Conservation (phyloP, 1,140 invertebrate species). For the Cepaea nemoralis region DNA sequence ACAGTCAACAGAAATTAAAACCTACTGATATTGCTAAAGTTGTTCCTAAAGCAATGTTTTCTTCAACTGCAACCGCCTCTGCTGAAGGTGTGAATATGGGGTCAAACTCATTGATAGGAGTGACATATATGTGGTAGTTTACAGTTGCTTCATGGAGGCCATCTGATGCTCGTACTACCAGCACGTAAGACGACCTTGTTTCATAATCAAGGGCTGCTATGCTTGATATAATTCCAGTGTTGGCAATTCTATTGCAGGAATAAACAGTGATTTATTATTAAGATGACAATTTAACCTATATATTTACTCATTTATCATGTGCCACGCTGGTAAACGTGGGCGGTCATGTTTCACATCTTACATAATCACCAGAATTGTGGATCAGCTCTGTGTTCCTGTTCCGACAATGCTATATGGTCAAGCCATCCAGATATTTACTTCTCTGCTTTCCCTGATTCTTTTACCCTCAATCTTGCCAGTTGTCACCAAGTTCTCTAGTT, state of each 20-base stretch:
- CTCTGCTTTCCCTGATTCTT: no score
- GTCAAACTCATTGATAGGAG: conserved; percentile 92
- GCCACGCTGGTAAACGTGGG: no score
- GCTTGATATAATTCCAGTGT: conserved; percentile 42
- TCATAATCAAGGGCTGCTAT: conserved; percentile 54
- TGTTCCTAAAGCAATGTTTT: conserved; percentile 44
- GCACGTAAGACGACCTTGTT: conserved; percentile 49
- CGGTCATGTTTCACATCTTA: no score
- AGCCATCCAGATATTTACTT: no score
- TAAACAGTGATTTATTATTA: not conserved
- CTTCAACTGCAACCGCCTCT: conserved; percentile 47
- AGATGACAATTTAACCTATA: not conserved
- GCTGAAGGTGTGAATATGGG: conserved; percentile 75
- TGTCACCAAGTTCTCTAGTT: no score
- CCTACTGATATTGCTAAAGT: conserved; percentile 44
- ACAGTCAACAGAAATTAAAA: conserved; percentile 15
- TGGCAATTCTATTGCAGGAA: conserved; percentile 12
- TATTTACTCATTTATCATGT: no score
- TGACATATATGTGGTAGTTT: conserved; percentile 67
- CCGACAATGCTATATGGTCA: no score
- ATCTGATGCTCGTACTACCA: conserved; percentile 50
- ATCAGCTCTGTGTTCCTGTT: no score
- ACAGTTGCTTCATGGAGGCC: conserved; percentile 13
- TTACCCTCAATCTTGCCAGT: no score
- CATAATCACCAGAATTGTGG: no score